A percentile compares a stretch with the other conserved stretches of the same genome.
These are phyloP conservation scores for Scelioninae gen. 2 DNA, from an alignment of 2,888 invertebrate genomes.

Conservation along the genomic window DNA sequence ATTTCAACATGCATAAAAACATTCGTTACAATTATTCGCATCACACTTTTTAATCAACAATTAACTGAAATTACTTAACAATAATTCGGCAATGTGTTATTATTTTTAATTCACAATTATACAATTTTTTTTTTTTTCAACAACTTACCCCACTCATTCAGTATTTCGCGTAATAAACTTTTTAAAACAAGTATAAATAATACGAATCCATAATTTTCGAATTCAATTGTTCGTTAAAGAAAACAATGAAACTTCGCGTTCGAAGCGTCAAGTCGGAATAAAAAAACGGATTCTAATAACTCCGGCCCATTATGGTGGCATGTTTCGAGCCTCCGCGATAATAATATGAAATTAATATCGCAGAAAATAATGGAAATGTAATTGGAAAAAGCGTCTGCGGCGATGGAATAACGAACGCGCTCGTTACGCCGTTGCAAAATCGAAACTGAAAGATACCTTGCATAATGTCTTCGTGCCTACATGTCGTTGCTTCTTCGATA, in stretches of 20 bases:
- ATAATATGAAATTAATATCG: slow-evolving; percentile 51
- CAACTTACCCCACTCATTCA: too few species aligned
- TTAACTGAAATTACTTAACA: too few species aligned
- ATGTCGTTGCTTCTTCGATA: slow-evolving; percentile 51
- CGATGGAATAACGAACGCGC: slow-evolving; percentile 43
- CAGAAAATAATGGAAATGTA: slow-evolving; percentile 48
- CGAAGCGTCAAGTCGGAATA: not conserved
- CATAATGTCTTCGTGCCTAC: slow-evolving; percentile 47
- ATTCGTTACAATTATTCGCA: too few species aligned
- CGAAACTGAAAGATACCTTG: slow-evolving; percentile 44
- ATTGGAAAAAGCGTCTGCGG: slow-evolving; percentile 48
- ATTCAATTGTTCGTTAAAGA: not conserved
- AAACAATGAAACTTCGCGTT: slow-evolving; percentile 4
- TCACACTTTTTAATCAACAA: too few species aligned
- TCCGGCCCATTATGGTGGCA: slow-evolving; percentile 21
- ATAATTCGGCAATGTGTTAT: too few species aligned
- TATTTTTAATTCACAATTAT: too few species aligned
- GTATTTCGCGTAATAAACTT: too few species aligned
- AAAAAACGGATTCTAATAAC: slow-evolving; percentile 11
- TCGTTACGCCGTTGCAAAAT: slow-evolving; percentile 48
- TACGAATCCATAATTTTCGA: not conserved
- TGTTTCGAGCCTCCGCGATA: slow-evolving; percentile 19
- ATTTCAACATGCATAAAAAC: too few species aligned
- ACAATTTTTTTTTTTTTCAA: too few species aligned
- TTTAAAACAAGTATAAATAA: too few species aligned